Evolutionary conservation across 2,113 vertebrate species (phyloP), one percentile per base, ranked within the genome.

Genomic region (Myodes glareolus): DNA sequence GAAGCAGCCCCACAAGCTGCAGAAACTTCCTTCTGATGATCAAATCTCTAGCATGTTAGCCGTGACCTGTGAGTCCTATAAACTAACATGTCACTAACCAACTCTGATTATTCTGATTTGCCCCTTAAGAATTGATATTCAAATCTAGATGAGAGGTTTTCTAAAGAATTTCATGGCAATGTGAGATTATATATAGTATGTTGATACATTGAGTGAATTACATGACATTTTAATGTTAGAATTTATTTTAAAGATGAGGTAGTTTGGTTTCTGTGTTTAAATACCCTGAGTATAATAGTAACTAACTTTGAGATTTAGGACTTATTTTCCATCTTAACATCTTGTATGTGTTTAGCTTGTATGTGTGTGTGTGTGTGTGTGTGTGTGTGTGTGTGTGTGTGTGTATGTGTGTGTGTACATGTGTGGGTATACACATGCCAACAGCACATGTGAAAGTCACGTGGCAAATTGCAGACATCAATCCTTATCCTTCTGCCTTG

Each of bases 211-310:
- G 88, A 88, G 11, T 42, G 72, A 58, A 90, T 63, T 68, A 75
- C 67, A 8, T 78, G 75, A 1, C 33, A 47, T 76, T 95, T 91
- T 70, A 95, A 73, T 92, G 31, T 47, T 95, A 92, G 55, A 85
- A 95, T 67, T 92, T 89, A 87, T 94, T 90, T 93, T 76, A 80
- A 88, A 68, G 11, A 45, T 45, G 85, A 88, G 68, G 31, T 88
- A 25, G 14, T 80, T 81, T n/a, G 11, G 29, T 3, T 23, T 94
- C 42, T 91, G 3, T 67, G 36, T 84, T 96, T 63, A 96, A 84
- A 84, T 87, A 52, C 0, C 1, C 16, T 70, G 21, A 16, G 31
- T 70, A 2, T 86, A 67, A 45, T 29, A 52, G 25, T 84, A 70
- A 39, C 36, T 93, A 84, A 67, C 5, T 1, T 13, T 50, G 39